These are phyloP conservation scores for Oplegnathus fasciatus DNA, from an alignment of 2,113 vertebrate genomes.

Conservation along the genomic window DNA sequence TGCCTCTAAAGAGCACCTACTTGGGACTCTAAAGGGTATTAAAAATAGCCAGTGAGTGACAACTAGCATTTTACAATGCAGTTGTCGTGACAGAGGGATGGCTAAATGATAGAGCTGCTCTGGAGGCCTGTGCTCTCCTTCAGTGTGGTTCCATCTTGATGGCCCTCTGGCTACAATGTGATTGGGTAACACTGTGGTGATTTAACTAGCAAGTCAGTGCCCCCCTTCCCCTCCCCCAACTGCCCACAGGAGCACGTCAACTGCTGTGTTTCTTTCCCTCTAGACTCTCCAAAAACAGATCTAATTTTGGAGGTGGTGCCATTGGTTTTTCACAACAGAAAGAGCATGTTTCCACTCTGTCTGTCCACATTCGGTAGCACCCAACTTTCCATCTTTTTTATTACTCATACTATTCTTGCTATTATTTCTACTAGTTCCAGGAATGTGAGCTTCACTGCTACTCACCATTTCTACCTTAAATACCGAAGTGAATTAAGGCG, in stretches of 20 bases:
- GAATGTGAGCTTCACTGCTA: neutral
- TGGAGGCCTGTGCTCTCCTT: constrained; percentile 16
- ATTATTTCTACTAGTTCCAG: neutral
- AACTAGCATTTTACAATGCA: constrained; percentile 44
- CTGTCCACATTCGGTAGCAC: constrained; percentile 25
- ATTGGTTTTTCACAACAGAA: constrained; percentile 56
- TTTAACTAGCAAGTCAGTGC: constrained; percentile 40
- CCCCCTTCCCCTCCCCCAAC: neutral
- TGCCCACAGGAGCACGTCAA: constrained; percentile 56
- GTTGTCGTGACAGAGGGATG: constrained; percentile 25
- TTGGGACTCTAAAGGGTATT: constrained; percentile 38
- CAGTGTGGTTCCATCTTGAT: constrained; percentile 21
- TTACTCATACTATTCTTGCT: neutral
- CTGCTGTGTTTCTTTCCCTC: constrained; percentile 55
- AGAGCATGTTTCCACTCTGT: constrained; percentile 49
- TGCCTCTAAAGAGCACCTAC: constrained; percentile 49
- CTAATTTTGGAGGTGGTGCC: constrained; percentile 71
- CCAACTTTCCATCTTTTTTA: constrained; percentile 36
- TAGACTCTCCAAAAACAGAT: constrained; percentile 59
- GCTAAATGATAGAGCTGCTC: constrained; percentile 55
- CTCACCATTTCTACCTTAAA: constrained; percentile 4
- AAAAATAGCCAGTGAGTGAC: constrained; percentile 53
- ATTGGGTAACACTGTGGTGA: constrained; percentile 47
- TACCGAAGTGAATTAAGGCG: neutral
- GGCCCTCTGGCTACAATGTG: constrained; percentile 38